phyloP scores from a whole-genome alignment of 2,888 invertebrate genomes.

The Rhaphigaster nebulosa region DNA sequence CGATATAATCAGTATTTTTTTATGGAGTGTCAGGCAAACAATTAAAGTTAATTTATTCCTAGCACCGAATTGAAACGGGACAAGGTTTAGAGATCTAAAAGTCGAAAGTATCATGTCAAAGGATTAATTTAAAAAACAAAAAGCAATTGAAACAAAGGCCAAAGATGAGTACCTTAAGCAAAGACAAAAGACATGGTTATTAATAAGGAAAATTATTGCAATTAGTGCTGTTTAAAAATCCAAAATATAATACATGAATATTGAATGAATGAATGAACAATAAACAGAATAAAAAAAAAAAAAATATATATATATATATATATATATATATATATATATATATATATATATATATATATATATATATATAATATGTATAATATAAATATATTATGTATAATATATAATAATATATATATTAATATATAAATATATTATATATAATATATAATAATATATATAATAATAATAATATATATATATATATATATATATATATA shows the following conservation, averaged over 20 bases:
- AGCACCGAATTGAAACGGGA: not conserved
- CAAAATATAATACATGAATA: not conserved
- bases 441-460: no score
- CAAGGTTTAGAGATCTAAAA: constrained; percentile 19
- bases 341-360: no score
- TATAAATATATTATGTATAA: no score
- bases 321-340: no score
- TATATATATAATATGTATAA: no score
- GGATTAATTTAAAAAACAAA: not conserved
- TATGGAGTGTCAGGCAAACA: not conserved
- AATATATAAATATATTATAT: no score
- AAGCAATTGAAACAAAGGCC: constrained; percentile 20
- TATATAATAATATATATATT: no score
- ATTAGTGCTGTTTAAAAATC: not conserved
- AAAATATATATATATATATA: no score
- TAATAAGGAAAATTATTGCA: not conserved
- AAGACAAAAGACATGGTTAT: not conserved
- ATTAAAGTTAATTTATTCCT: constrained; percentile 20
- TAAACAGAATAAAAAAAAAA: no score
- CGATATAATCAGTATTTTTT: constrained; percentile 23
- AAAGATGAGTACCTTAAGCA: not conserved
- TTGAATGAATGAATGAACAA: no score
- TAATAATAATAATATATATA: no score
- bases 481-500: no score
- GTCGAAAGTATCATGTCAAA: not conserved